These are phyloP conservation scores for Torymus tubicola DNA, from an alignment of 2,888 invertebrate species.

Conservation along the genomic window DNA sequence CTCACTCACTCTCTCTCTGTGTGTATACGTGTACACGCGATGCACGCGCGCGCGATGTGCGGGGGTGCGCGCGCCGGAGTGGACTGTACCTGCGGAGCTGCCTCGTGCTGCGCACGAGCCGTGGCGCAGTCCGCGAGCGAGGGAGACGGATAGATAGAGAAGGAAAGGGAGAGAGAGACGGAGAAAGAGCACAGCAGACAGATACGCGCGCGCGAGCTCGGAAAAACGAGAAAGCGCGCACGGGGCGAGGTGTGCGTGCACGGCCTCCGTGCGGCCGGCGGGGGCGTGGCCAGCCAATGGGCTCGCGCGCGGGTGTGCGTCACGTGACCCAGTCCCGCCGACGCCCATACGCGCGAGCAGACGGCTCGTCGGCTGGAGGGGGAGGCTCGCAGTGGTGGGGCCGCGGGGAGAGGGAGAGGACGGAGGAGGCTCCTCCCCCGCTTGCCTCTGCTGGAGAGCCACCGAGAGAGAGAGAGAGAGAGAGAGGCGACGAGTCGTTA, in stretches of 20 bases:
- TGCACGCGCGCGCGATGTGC: background rate
- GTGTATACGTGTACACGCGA: background rate
- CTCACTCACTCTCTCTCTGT: background rate
- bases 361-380: background rate
- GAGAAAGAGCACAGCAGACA: conserved; percentile 2
- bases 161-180: conserved; percentile 10
- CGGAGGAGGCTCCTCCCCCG: conserved; percentile 56
- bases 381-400: no score
- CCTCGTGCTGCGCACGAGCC: background rate
- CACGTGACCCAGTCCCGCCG: conserved; percentile 54
- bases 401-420: conserved; percentile 8
- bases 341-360: conserved; percentile 24
- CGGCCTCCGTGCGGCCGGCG: conserved; percentile 3
- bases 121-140: conserved; percentile 10
- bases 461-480: background rate
- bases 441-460: background rate
- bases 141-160: conserved; percentile 27
- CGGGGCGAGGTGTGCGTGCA: no score
- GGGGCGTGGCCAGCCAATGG: conserved; percentile 54
- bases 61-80: conserved; percentile 20
- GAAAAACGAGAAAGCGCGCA: background rate
- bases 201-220: background rate
- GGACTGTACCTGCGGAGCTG: conserved; percentile 39
- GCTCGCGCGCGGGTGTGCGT: conserved; percentile 46
- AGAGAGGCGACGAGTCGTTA: conserved; percentile 50